Percentiles rank a stretch among this genome's conserved stretches.
Evolutionary conservation across 2,113 vertebrate species (phyloP).

Genomic region (Andinoacara biseriatus): DNA sequence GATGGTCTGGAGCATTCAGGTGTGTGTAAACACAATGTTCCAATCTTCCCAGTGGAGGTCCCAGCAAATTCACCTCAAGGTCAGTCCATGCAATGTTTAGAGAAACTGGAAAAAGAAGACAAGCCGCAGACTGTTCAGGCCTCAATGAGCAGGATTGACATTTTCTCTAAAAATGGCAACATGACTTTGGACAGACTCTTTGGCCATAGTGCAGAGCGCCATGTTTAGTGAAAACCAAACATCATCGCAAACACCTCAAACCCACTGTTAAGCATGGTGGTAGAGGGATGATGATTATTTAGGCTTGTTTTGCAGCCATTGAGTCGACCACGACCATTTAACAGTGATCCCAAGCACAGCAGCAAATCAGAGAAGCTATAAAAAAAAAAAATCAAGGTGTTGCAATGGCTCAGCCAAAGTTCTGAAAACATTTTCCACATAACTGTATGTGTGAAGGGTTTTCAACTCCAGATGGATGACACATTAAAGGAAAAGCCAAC

Average conservation of each 20-base stretch:
- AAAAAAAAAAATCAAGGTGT: not conserved
- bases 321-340: rapidly evolving
- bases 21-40: not conserved
- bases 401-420: not conserved
- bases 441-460: not conserved
- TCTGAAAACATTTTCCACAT: not conserved
- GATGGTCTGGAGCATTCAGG: not conserved
- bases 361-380: not conserved
- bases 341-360: not conserved
- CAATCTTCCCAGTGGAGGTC: not conserved
- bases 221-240: not conserved
- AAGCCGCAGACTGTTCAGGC: not conserved
- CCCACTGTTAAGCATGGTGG: not conserved
- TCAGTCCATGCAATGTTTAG: not conserved
- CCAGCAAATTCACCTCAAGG: not conserved
- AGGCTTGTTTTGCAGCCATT: not conserved
- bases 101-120: not conserved
- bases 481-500: not conserved
- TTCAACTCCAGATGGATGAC: not conserved
- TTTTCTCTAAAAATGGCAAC: not conserved
- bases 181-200: not conserved
- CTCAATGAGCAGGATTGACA: not conserved
- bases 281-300: not conserved
- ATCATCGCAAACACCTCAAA: not conserved
- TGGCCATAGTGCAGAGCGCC: not conserved